Percentiles rank a stretch among this genome's conserved stretches.
These are phyloP conservation scores for Eulemur macaco DNA, from an alignment of 2,113 vertebrate species.

Conservation along the genomic window DNA sequence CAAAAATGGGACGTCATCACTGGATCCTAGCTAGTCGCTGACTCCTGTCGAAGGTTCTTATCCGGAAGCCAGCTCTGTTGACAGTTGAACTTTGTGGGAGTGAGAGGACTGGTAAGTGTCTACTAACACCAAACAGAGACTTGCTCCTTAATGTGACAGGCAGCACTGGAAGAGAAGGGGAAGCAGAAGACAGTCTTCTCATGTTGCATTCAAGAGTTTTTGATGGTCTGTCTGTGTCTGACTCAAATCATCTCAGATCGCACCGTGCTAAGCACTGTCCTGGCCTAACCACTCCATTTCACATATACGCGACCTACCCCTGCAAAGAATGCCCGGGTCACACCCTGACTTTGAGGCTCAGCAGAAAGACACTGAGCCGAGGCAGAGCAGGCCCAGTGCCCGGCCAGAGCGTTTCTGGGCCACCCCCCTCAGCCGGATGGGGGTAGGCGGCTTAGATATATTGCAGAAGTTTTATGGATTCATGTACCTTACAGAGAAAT, in stretches of 20 bases:
- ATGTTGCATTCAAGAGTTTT: not conserved
- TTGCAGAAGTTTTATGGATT: not conserved
- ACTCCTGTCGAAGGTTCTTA: not conserved
- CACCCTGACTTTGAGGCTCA: not conserved
- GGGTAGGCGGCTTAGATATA: not conserved
- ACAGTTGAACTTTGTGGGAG: fast-evolving
- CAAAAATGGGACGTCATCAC: not conserved
- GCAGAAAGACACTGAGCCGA: fast-evolving
- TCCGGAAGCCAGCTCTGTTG: not conserved
- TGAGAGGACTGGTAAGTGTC: not conserved
- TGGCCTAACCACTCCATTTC: not conserved
- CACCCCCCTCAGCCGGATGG: not conserved
- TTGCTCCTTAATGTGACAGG: not conserved
- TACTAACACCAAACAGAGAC: not conserved
- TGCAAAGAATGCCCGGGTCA: not conserved
- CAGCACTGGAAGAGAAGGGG: not conserved
- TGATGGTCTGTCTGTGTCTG: not conserved
- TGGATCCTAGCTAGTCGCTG: not conserved
- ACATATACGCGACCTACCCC: not conserved
- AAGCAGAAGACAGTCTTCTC: not conserved
- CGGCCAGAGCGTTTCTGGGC: not conserved
- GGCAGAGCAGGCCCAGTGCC: not conserved
- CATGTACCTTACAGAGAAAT: not conserved
- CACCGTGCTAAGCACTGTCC: not conserved
- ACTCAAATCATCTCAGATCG: not conserved